Percentiles rank a stretch among this genome's conserved stretches.
Conservation (phyloP, 2,888 invertebrate species). For the Lepidochrysops patricia region DNA sequence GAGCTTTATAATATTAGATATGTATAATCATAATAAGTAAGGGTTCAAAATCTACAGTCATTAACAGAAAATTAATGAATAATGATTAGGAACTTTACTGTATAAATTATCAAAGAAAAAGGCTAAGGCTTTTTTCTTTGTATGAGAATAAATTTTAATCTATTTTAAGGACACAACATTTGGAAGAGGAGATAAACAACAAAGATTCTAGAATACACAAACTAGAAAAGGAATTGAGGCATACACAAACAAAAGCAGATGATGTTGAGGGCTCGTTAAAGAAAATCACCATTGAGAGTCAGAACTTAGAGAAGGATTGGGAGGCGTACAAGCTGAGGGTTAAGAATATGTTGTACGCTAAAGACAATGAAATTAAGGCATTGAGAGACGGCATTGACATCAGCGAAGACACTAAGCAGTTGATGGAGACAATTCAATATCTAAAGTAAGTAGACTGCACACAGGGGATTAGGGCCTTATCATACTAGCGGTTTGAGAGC, state of each 20-base stretch:
- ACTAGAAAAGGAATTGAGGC: slow-evolving; percentile 51
- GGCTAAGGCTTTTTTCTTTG: not conserved
- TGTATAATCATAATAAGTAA: no score
- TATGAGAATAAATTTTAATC: not conserved
- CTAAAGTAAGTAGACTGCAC: slow-evolving; percentile 51
- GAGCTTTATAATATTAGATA: no score
- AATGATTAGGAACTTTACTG: no score
- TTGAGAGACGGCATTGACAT: slow-evolving; percentile 43
- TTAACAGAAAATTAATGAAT: no score
- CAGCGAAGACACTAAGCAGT: slow-evolving; percentile 45
- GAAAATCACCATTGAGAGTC: slow-evolving; percentile 45
- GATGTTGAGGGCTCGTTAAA: slow-evolving; percentile 44
- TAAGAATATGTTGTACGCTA: slow-evolving; percentile 53
- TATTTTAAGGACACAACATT: slow-evolving; percentile 35
- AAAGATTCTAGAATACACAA: slow-evolving; percentile 34
- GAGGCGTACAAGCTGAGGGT: slow-evolving; percentile 59
- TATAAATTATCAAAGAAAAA: no score
- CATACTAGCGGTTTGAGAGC: no score
- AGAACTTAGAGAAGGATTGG: slow-evolving; percentile 56
- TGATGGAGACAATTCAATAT: slow-evolving; percentile 46
- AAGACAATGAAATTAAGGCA: slow-evolving; percentile 53
- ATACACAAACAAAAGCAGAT: slow-evolving; percentile 44
- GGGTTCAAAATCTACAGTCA: no score
- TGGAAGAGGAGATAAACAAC: slow-evolving; percentile 34
- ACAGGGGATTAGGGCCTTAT: no score